These are phyloP conservation scores for Turritopsis rubra DNA, from an alignment of 30 jellyfish, hydroid and myxozoan genomes.

Conservation along the genomic window DNA sequence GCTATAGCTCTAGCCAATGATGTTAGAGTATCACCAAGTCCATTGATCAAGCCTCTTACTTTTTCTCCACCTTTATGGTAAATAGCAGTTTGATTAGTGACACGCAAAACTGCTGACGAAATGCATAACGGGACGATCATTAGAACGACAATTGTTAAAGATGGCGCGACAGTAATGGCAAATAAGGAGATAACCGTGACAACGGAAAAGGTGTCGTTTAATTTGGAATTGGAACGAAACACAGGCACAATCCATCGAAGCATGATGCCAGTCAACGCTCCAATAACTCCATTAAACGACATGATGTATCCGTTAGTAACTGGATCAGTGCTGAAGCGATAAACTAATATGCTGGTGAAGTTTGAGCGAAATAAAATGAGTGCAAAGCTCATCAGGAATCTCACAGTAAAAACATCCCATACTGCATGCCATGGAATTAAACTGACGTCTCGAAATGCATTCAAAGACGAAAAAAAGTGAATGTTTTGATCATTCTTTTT, in stretches of 20 bases:
- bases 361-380: slow-evolving; percentile 74
- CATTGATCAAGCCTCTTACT: slow-evolving; percentile 75
- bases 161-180: slow-evolving; percentile 57
- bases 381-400: slow-evolving; percentile 70
- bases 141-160: slow-evolving; percentile 38
- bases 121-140: slow-evolving; percentile 68
- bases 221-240: slow-evolving; percentile 34
- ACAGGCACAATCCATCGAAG: slow-evolving; percentile 55
- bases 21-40: slow-evolving; percentile 75
- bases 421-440: slow-evolving; percentile 70
- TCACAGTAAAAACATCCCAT: slow-evolving; percentile 59
- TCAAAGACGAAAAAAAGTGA: neutral
- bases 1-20: slow-evolving; percentile 83
- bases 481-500: neutral
- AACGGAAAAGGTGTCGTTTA: slow-evolving; percentile 65
- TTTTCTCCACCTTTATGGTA: slow-evolving; percentile 59
- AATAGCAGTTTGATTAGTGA: slow-evolving; percentile 60
- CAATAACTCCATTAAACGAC: slow-evolving; percentile 73
- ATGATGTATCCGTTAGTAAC: slow-evolving; percentile 63
- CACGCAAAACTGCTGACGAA: slow-evolving; percentile 84
- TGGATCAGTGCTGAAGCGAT: slow-evolving; percentile 70
- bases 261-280: slow-evolving; percentile 58
- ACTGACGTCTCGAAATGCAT: slow-evolving; percentile 37
- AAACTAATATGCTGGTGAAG: slow-evolving; percentile 59
- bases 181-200: slow-evolving; percentile 47